Base-by-base conservation (phyloP, 1,140 invertebrate species). In the Lepidotrigona ventralis region DNA sequence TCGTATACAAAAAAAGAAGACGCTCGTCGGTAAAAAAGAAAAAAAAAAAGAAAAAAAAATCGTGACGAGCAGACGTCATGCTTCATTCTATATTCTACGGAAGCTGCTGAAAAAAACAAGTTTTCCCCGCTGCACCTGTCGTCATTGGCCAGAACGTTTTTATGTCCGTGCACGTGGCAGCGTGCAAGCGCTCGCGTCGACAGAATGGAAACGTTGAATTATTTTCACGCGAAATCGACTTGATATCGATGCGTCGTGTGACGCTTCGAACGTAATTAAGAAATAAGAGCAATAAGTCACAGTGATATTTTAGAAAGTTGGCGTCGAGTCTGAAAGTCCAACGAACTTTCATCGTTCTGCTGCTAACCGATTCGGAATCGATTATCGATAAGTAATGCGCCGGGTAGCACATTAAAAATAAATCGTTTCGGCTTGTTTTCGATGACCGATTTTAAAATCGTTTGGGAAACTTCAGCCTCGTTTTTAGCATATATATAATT, bases 41-140 rank as follows among this genome's bases (percentile, higher is more conserved):
- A 78, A 70, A 60, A 78, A 71, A 33, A 33, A 33, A 33, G 33
- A 33, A 33, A 33, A 33, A 78, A 70, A 60, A 78, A 78, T 0
- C 8, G 21, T 39, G 12, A n/a, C 1, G 33, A 81, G 46, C n/a
- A 53, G 1, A 56, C 33, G 9, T 15, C 33, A 33, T 26, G 33
- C 53, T 39, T 53, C 46, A 39, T 63, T 69, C 56, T 21, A 70
- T 26, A 70, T 76, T 77, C 64, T 46, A 51, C 23, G 26, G 54
- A 17, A 54, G 26, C n/a, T 39, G 58, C 29, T 82, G 60, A 51
- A 71, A 78, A n/a, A 70, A 83, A 71, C 75, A 53, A 78, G 75
- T 83, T 83, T 8, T 53, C 46, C 46, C 46, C 12, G 46, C 12
- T 21, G 66, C 81, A 83, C 81, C 75, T 83, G 81, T 83, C 81